Percentiles rank a stretch among this genome's conserved stretches.
Evolutionary conservation across 2,888 invertebrate species (phyloP).

Genomic region (Ophraella communa): DNA sequence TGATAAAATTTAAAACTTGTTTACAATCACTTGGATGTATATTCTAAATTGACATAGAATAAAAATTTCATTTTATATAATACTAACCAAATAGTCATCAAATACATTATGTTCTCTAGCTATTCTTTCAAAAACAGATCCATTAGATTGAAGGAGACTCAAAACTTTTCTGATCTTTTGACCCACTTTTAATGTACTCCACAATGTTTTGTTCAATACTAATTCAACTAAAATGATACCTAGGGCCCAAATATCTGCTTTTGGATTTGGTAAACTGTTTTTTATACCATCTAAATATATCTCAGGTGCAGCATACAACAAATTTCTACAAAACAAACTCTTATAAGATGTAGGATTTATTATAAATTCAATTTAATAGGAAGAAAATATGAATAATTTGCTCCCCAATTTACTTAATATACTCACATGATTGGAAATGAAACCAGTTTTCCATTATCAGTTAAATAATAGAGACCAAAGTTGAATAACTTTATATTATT

Average conservation of each 20-base stretch:
- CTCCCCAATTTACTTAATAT: background rate
- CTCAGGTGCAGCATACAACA: slow-evolving; percentile 84
- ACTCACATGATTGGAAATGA: slow-evolving; percentile 86
- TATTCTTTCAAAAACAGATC: slow-evolving; percentile 71
- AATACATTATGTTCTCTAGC: slow-evolving; percentile 79
- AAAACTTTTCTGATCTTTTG: slow-evolving; percentile 78
- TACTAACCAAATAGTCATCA: slow-evolving; percentile 67
- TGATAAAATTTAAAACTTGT: slow-evolving; percentile 52
- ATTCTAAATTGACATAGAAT: too few species aligned
- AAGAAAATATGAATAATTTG: too few species aligned
- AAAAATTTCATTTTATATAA: background rate
- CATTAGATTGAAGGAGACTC: slow-evolving; percentile 70
- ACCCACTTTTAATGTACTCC: slow-evolving; percentile 77
- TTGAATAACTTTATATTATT: slow-evolving; percentile 86
- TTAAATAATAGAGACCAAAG: slow-evolving; percentile 94
- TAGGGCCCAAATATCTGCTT: slow-evolving; percentile 92
- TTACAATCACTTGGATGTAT: too few species aligned
- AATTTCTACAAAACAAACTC: slow-evolving; percentile 63
- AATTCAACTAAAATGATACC: slow-evolving; percentile 90
- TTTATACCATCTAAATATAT: slow-evolving; percentile 71
- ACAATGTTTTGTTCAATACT: slow-evolving; percentile 72
- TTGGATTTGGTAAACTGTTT: slow-evolving; percentile 63
- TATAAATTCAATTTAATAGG: background rate
- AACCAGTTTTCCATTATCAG: slow-evolving; percentile 83
- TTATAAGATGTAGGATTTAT: background rate